These are phyloP conservation scores for Disparrhopalites patrizii DNA, from an alignment of 2,888 invertebrate species.

Conservation along the genomic window DNA sequence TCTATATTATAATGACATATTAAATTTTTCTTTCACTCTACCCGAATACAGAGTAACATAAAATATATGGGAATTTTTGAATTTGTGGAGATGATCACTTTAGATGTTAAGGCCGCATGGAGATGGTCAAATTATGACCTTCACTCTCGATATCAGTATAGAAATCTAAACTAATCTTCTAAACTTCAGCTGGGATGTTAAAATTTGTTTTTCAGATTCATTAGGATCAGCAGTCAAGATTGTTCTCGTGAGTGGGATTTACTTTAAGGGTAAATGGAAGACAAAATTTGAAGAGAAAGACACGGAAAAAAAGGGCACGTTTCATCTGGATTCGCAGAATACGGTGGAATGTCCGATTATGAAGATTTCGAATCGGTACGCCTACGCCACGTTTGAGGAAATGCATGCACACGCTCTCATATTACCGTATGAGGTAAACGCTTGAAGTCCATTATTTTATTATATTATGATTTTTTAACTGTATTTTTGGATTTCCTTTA, in stretches of 20 bases:
- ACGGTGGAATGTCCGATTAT: conserved; percentile 53
- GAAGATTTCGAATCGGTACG: conserved; percentile 51
- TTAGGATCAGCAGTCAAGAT: conserved; percentile 46
- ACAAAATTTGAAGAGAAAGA: conserved; percentile 33
- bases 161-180: too few relatives aligned
- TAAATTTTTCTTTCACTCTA: too few relatives aligned
- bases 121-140: too few relatives aligned
- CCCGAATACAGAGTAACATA: too few relatives aligned
- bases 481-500: not conserved
- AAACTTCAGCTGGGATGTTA: too few relatives aligned
- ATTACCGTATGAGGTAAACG: conserved; percentile 50
- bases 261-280: conserved; percentile 51
- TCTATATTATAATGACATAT: too few relatives aligned
- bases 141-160: too few relatives aligned
- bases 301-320: conserved; percentile 50
- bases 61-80: too few relatives aligned
- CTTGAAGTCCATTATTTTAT: not conserved
- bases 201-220: conserved; percentile 1
- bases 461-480: not conserved
- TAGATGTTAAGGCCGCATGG: too few relatives aligned
- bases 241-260: conserved; percentile 51
- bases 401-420: conserved; percentile 50
- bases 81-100: too few relatives aligned
- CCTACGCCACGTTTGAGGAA: conserved; percentile 43
- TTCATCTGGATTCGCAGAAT: conserved; percentile 47